Percentiles rank a stretch among this genome's conserved stretches.
Conservation (phyloP, 2,113 vertebrate genomes). For the Bos indicus region DNA sequence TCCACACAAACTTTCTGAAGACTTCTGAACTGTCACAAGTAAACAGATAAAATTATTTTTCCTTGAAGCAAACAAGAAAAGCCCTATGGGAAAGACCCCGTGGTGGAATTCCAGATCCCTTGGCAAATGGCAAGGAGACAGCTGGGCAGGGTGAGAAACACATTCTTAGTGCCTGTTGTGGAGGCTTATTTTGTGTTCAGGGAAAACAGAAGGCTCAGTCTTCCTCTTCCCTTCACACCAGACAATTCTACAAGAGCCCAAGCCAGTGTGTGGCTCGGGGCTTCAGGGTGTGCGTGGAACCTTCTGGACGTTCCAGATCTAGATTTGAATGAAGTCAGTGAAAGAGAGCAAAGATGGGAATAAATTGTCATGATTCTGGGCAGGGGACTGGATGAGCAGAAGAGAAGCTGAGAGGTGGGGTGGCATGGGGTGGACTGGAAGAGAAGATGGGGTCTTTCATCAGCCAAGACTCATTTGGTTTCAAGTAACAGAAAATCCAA, state of each 20-base stretch:
- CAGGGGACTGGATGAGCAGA: background rate
- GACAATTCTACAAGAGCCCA: background rate
- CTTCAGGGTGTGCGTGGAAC: fast-evolving
- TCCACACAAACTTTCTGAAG: background rate
- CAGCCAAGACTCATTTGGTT: background rate
- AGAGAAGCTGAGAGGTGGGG: background rate
- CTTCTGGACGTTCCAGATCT: background rate
- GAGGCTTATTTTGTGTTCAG: background rate
- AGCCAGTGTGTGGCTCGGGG: background rate
- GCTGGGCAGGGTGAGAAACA: background rate
- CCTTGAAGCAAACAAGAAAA: background rate
- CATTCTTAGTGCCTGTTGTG: fast-evolving
- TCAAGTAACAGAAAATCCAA: background rate
- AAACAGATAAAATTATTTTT: background rate
- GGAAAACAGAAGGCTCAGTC: background rate
- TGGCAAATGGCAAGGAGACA: background rate
- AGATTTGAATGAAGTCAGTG: background rate
- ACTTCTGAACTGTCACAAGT: background rate
- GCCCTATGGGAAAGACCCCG: too few relatives aligned
- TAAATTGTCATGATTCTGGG: background rate
- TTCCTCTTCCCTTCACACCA: background rate
- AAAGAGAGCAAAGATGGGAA: background rate
- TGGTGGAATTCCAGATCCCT: background rate
- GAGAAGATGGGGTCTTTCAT: background rate
- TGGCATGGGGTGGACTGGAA: background rate